Evolutionary conservation across 2,888 invertebrate genomes (phyloP), one percentile per base, ranked within the genome.

Genomic region (Scaptomyza reducta): DNA sequence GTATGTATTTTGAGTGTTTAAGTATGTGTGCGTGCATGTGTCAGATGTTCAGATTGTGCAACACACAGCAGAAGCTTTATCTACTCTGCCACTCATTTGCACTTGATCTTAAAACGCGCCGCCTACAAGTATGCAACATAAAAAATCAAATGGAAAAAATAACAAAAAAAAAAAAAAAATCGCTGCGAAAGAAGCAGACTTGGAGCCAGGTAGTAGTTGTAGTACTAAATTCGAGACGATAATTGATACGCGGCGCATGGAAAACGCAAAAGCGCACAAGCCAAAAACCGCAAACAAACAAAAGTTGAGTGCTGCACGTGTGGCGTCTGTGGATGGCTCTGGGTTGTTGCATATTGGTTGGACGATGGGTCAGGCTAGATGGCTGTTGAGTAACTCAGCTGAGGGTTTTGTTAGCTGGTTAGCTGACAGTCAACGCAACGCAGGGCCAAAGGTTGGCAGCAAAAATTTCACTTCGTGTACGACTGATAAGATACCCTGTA

Each of bases 231-330:
- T 81, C 70, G 82, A 82, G 81, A 76, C 81, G 81, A 82, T 82
- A 82, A 82, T 82, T 84, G 82, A 82, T 82, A 82, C 62, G 68
- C 71, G 76, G 62, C 66, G 57, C 65, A 65, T 69, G 79, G 80
- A 82, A 82, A 82, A 68, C 77, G 67, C 69, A 83, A 78, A 81
- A 80, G 79, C 77, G 79, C 69, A 57, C 74, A 77, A 77, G 73
- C 67, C 71, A 70, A 71, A 40, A 77, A 77, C 82, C 82, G 69
- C 84, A 84, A 84, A 83, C 81, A 84, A 82, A 81, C 81, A 81
- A 77, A 77, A 72, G 77, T 75, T 75, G 68, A 74, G 71, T 57
- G 67, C 7, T 56, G 59, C 51, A 35, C 42, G n/a, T n/a, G 14
- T 11, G 38, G 51, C 16, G 10, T 16, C 9, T 16, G n/a, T 42